Conservation (phyloP, 1,140 invertebrate species). For the Aphelinus certus region DNA sequence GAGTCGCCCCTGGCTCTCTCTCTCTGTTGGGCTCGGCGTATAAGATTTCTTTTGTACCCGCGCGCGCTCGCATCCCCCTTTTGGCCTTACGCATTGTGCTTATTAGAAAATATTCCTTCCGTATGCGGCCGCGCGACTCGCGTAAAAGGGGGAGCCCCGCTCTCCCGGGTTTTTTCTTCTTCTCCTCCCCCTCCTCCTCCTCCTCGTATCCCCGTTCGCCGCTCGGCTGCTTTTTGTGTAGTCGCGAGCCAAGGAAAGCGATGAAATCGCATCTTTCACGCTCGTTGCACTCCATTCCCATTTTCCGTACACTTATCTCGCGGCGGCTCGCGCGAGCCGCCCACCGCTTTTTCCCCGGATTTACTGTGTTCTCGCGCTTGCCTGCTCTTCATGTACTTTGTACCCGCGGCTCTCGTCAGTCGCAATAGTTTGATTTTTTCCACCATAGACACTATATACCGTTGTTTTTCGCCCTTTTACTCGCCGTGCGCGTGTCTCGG, state of each 20-base stretch:
- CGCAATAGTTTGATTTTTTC: too few species aligned
- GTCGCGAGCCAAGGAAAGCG: slow-evolving; percentile 30
- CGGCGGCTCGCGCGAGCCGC: not conserved
- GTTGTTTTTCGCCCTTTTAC: too few species aligned
- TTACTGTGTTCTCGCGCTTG: too few species aligned
- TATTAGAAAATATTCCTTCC: slow-evolving; percentile 66
- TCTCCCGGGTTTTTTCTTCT: slow-evolving; percentile 34
- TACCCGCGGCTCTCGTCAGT: too few species aligned
- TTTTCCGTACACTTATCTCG: slow-evolving; percentile 39
- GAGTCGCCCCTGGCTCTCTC: slow-evolving; percentile 32
- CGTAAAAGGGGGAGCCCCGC: slow-evolving; percentile 33
- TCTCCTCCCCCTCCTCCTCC: slow-evolving; percentile 2
- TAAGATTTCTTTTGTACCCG: slow-evolving; percentile 64
- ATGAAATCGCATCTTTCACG: slow-evolving; percentile 45
- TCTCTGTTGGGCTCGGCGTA: not conserved
- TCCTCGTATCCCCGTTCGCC: slow-evolving; percentile 16
- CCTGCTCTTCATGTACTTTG: too few species aligned
- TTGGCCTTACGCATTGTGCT: slow-evolving; percentile 60
- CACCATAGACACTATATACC: too few species aligned
- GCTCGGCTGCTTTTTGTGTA: not conserved
- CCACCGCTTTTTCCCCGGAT: too few species aligned
- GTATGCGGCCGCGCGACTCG: slow-evolving; percentile 38
- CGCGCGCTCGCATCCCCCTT: slow-evolving; percentile 43
- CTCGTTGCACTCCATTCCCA: slow-evolving; percentile 41
- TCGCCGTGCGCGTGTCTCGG: too few species aligned